Evolutionary conservation across 2,113 vertebrate species (phyloP).

Genomic region (Vanacampus margaritifer): DNA sequence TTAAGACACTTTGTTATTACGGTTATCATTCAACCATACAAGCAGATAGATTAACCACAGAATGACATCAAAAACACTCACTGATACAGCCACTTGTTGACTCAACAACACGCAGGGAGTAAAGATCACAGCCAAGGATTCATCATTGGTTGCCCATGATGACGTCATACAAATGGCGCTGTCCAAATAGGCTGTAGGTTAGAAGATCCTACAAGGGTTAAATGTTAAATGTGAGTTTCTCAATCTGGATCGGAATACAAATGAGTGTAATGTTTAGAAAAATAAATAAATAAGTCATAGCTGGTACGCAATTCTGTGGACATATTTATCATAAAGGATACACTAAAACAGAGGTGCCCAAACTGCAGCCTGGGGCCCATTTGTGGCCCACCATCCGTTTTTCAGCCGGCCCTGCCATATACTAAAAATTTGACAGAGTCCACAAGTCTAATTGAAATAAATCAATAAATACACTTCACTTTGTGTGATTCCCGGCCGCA

Average conservation of each 20-base stretch:
- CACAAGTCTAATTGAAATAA: too few species aligned
- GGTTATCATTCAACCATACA: not conserved
- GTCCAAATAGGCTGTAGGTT: not conserved
- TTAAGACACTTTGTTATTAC: not conserved
- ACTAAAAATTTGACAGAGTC: too few species aligned
- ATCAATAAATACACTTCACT: too few species aligned
- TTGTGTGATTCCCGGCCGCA: too few species aligned
- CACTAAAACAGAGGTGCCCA: too few species aligned
- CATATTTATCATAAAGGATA: too few species aligned
- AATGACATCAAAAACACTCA: not conserved
- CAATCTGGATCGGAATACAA: not conserved
- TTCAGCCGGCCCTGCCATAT: too few species aligned
- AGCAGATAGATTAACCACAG: not conserved
- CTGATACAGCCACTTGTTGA: not conserved
- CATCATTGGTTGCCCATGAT: not conserved
- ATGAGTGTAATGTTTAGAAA: not conserved
- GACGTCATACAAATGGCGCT: too few species aligned
- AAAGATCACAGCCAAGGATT: not conserved
- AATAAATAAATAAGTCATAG: not conserved
- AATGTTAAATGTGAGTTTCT: not conserved
- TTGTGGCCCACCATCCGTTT: too few species aligned
- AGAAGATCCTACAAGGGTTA: not conserved
- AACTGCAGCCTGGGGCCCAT: too few species aligned
- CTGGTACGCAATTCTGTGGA: not conserved
- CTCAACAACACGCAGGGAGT: not conserved